Evolutionary conservation across 2,113 vertebrate genomes (phyloP).

Genomic region (Taurulus bubalis): DNA sequence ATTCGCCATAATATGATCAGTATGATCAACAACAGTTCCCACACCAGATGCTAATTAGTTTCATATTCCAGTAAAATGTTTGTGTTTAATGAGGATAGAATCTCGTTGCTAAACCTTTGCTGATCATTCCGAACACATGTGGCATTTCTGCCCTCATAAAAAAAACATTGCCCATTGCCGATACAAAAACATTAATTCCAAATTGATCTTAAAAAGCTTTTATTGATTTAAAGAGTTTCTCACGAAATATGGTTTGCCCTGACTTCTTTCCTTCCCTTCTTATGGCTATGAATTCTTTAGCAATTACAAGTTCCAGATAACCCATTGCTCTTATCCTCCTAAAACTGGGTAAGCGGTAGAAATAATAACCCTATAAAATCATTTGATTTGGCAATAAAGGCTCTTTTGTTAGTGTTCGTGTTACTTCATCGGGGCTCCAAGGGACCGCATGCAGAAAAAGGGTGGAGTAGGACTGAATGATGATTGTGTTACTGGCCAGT

Average conservation of each 20-base stretch:
- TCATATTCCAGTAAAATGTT: constrained; percentile 44
- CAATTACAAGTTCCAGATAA: constrained; percentile 19
- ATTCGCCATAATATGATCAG: constrained; percentile 34
- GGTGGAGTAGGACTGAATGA: constrained; percentile 61
- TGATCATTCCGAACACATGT: constrained; percentile 10
- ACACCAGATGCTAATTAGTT: constrained; percentile 52
- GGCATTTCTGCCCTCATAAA: neutral
- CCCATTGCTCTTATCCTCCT: constrained; percentile 5
- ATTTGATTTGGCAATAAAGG: constrained; percentile 61
- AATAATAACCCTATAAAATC: constrained; percentile 45
- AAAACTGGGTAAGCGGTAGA: constrained; percentile 2
- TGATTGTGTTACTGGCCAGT: constrained; percentile 50
- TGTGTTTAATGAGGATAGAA: constrained; percentile 17
- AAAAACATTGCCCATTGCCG: neutral
- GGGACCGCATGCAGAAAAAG: constrained; percentile 48
- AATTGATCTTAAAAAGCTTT: neutral
- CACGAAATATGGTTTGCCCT: neutral
- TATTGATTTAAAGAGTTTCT: neutral
- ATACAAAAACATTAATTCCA: neutral
- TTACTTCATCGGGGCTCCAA: constrained; percentile 54
- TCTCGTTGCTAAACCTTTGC: constrained; percentile 6
- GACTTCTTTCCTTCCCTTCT: constrained; percentile 1
- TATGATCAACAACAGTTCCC: constrained; percentile 19
- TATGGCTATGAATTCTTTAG: neutral
- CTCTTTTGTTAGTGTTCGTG: constrained; percentile 31